Conservation (phyloP, 1,140 invertebrate genomes). For the Idris sp. region DNA sequence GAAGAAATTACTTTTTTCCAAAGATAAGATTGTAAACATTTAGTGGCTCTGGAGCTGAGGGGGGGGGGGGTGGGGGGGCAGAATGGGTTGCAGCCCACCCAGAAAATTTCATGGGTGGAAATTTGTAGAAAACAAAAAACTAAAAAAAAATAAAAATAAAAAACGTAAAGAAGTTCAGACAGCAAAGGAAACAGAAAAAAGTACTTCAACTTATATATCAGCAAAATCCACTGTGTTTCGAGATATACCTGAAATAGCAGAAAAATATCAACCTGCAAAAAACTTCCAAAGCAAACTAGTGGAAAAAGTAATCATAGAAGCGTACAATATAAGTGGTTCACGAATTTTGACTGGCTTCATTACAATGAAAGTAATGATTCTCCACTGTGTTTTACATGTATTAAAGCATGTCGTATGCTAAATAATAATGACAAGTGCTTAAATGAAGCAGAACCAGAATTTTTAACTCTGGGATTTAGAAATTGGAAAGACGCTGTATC, state of each 20-base stretch:
- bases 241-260: not conserved
- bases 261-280: not conserved
- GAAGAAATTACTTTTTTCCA: too few species aligned
- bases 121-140: too few species aligned
- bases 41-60: too few species aligned
- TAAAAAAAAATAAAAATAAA: too few species aligned
- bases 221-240: too few species aligned
- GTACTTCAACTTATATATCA: too few species aligned
- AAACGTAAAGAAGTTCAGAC: too few species aligned
- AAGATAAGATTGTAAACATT: too few species aligned
- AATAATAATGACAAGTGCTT: not conserved
- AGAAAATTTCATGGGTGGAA: too few species aligned
- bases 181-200: too few species aligned
- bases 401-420: conserved; percentile 14
- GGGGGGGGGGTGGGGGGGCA: too few species aligned
- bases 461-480: conserved; percentile 11
- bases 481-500: conserved; percentile 14
- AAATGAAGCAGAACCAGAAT: conserved; percentile 6
- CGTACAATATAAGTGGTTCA: conserved; percentile 18
- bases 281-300: conserved; percentile 11
- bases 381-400: conserved; percentile 14
- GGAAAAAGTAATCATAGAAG: conserved; percentile 3
- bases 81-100: too few species aligned
- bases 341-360: conserved; percentile 10
- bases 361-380: conserved; percentile 9